A percentile compares a stretch with the other conserved stretches of the same genome.
These are phyloP conservation scores for Cuculus canorus DNA, from an alignment of 2,797 vertebrate species.

Conservation along the genomic window DNA sequence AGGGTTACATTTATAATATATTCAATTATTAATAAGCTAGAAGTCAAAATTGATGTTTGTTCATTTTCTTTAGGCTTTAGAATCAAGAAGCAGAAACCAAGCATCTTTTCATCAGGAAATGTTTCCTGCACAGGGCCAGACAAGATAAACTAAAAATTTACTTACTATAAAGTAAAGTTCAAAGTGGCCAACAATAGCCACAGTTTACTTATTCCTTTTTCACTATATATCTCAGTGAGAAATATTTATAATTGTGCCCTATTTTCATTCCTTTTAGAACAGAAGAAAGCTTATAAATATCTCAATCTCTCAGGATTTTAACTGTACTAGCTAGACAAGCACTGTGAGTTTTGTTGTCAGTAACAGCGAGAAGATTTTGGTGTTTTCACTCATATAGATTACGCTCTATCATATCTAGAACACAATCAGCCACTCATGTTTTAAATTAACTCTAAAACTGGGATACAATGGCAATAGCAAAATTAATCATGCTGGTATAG, in stretches of 20 bases:
- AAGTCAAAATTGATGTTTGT: not conserved
- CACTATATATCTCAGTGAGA: not conserved
- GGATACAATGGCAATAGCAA: not conserved
- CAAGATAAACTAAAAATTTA: not conserved
- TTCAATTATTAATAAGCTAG: not conserved
- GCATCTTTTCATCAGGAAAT: not conserved
- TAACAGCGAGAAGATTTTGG: not conserved
- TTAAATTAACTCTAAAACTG: not conserved
- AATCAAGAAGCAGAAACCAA: not conserved
- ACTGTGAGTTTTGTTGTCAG: not conserved
- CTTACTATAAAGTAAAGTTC: not conserved
- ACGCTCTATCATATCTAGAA: not conserved
- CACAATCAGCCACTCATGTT: not conserved
- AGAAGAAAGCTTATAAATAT: not conserved
- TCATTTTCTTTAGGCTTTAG: not conserved
- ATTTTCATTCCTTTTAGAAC: not conserved
- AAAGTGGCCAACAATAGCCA: not conserved
- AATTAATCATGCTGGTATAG: not conserved
- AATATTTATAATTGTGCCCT: not conserved
- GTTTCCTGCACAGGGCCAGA: not conserved
- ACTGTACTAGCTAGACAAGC: not conserved
- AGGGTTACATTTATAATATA: not conserved
- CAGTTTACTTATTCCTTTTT: not conserved
- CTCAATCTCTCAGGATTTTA: not conserved
- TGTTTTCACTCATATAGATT: not conserved